Evolutionary conservation across 2,888 invertebrate species (phyloP), one percentile per base, ranked within the genome.

Genomic region (Piscicola geometra): DNA sequence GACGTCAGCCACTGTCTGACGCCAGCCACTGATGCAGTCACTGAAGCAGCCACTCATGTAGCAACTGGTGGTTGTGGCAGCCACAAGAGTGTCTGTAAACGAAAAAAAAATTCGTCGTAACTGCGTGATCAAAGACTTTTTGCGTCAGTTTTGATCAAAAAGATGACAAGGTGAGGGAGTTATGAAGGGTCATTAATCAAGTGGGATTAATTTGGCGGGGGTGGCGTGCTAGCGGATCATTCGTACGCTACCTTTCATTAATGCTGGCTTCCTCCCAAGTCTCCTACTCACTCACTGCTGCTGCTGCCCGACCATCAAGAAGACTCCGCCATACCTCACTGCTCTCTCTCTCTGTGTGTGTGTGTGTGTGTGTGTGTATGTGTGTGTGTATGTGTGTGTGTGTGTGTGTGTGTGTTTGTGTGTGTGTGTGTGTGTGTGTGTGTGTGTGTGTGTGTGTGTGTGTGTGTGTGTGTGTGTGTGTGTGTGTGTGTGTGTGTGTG

Each of bases 131-230:
- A 41, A 41, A 41, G 41, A 41, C 15, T 41, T 41, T 41, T 41
- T 41, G 41, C 60, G 60, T 56, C 60, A 56, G 60, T 41, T 15
- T 5, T 41, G 9, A 56, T 9, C 5, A 5, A 5, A 56, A n/a
- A 18, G 5, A 56, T 25, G 60, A 56, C 21, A 21, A 18, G 25
- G 25, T 15, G 60, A 56, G 60, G n/a, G 60, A 56, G 60, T 56
- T 56, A 56, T 56, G 60, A 56, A 56, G 60, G 60, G n/a, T 25
- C 25, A 21, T 56, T 56, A 56, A 56, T 56, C 60, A 56, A 5
- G 60, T 15, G 25, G 60, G n/a, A 56, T 56, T 56, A 56, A 56
- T 56, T 56, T 56, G n/a, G 41, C 41, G 15, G 15, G 9, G 5
- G 15, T 41, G 41, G 41, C 41, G 41, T 41, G 41, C 41, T 5